These are phyloP conservation scores for Microtus oregoni DNA, from an alignment of 2,113 vertebrate genomes.

Conservation along the genomic window DNA sequence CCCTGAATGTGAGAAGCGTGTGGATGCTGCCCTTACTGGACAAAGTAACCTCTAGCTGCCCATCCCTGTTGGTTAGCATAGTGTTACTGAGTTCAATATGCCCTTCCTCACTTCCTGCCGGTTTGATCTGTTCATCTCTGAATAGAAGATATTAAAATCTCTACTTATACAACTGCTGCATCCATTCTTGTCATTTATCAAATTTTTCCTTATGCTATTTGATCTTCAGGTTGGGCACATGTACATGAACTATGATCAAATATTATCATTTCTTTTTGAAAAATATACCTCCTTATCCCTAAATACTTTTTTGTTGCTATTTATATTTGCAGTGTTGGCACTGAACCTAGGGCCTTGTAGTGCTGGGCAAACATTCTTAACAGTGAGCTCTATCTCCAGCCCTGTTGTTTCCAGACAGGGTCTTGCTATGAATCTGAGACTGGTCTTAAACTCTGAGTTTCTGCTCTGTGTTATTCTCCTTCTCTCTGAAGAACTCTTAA, in stretches of 20 bases:
- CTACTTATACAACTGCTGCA: background rate
- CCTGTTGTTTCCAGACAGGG: background rate
- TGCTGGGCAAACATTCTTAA: background rate
- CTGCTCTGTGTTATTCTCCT: background rate
- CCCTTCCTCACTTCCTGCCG: background rate
- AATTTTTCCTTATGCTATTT: background rate
- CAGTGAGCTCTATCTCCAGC: too few relatives aligned
- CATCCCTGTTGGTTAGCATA: background rate
- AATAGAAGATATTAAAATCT: background rate
- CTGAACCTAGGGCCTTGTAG: background rate
- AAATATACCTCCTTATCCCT: background rate
- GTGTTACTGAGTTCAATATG: background rate
- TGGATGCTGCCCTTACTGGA: background rate
- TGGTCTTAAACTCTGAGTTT: background rate
- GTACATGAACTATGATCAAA: background rate
- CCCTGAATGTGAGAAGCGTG: background rate
- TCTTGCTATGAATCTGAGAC: background rate
- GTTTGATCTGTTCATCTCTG: background rate
- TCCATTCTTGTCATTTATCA: background rate
- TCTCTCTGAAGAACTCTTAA: background rate
- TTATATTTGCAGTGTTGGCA: background rate
- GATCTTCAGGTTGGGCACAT: background rate
- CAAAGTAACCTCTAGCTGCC: background rate
- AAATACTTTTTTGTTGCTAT: background rate
- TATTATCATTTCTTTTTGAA: background rate